Evolutionary conservation across 2,113 vertebrate species (phyloP).

Genomic region (Phainopepla nitens): DNA sequence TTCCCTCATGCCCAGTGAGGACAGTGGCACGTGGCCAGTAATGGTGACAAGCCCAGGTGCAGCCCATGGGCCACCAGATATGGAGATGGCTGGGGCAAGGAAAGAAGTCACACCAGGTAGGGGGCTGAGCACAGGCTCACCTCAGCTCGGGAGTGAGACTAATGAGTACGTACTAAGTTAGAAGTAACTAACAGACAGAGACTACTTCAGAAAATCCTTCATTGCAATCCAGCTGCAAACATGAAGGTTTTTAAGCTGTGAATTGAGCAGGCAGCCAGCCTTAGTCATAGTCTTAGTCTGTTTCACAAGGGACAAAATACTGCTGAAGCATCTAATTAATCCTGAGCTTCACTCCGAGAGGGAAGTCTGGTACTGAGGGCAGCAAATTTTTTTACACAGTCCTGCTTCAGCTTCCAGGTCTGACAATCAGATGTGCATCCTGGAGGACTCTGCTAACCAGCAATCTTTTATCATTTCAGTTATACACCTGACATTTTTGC

Average conservation of each 20-base stretch:
- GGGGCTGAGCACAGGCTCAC: background rate
- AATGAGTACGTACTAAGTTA: background rate
- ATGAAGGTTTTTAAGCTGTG: background rate
- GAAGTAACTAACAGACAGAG: background rate
- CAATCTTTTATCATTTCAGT: background rate
- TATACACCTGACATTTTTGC: background rate
- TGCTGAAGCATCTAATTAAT: background rate
- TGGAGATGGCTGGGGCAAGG: background rate
- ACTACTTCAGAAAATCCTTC: background rate
- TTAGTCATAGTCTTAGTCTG: background rate
- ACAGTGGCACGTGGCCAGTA: background rate
- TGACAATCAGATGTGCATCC: background rate
- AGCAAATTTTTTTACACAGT: accelerated
- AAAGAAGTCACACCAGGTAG: background rate
- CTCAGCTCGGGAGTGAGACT: background rate
- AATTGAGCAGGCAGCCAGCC: background rate
- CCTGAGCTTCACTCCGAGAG: background rate
- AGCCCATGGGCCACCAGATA: background rate
- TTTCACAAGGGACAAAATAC: background rate
- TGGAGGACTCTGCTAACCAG: background rate
- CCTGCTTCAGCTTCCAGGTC: background rate
- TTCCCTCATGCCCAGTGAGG: accelerated
- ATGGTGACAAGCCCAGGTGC: background rate
- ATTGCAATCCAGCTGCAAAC: background rate
- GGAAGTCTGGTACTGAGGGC: background rate